Conservation (phyloP, 2,888 invertebrate species). For the Caenorhabditis uteleia region DNA sequence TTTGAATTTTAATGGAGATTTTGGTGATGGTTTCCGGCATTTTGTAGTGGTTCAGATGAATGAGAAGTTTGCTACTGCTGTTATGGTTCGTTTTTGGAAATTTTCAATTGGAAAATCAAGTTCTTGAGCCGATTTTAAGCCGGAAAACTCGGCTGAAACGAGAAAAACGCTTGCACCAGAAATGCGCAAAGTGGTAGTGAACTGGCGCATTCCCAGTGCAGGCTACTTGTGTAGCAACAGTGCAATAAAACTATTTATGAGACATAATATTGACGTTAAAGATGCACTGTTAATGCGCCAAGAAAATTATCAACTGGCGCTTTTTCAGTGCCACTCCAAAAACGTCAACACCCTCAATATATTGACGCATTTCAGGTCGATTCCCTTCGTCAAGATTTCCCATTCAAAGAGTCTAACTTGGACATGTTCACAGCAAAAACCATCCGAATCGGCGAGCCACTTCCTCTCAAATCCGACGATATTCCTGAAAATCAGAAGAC, state of each 20-base stretch:
- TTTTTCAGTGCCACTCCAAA: neutral
- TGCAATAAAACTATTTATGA: no score
- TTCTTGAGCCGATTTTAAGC: neutral
- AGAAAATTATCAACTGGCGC: no score
- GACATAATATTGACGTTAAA: no score
- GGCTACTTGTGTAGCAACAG: no score
- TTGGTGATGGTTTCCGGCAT: constrained; percentile 60
- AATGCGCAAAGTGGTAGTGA: no score
- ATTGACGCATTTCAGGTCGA: constrained; percentile 29
- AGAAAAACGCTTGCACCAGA: no score
- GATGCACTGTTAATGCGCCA: no score
- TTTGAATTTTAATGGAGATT: constrained; percentile 53
- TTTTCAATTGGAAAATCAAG: neutral
- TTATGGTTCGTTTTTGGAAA: constrained; percentile 28
- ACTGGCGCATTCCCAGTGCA: no score
- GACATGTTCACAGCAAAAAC: constrained; percentile 35
- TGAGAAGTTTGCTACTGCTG: constrained; percentile 28
- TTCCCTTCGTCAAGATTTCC: constrained; percentile 38
- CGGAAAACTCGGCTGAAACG: no score
- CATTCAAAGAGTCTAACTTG: constrained; percentile 19
- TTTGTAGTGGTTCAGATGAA: constrained; percentile 55
- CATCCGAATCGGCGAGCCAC: constrained; percentile 30
- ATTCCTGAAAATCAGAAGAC: constrained; percentile 14
- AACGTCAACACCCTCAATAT: neutral
- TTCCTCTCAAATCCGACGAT: constrained; percentile 20